A percentile compares a stretch with the other conserved stretches of the same genome.
These are phyloP conservation scores for Tetragnatha montana DNA, from an alignment of 2,888 invertebrate species.

Conservation along the genomic window DNA sequence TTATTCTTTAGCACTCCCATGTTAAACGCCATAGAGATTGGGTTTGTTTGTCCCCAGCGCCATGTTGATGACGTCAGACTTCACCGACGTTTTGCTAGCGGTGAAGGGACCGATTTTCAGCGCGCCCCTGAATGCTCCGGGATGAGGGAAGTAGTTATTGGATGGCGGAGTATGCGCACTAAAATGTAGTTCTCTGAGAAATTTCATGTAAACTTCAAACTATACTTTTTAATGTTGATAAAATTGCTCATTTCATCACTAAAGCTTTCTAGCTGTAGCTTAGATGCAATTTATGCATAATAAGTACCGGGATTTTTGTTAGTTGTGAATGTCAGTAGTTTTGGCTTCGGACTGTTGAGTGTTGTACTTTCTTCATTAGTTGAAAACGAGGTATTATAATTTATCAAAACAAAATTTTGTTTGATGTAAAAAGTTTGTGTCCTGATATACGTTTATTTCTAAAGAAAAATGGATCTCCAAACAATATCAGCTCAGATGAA, in stretches of 20 bases:
- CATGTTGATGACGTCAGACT: no score
- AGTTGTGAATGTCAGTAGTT: conserved; percentile 33
- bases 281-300: not conserved
- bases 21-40: no score
- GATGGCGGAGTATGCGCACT: conserved; percentile 50
- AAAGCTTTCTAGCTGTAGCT: not conserved
- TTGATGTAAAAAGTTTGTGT: not conserved
- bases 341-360: conserved; percentile 69
- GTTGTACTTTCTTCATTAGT: conserved; percentile 62
- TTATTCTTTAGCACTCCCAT: no score
- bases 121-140: conserved; percentile 57
- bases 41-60: no score
- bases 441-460: not conserved
- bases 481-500: conserved; percentile 72
- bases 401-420: conserved; percentile 12
- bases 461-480: conserved; percentile 71
- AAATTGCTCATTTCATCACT: not conserved
- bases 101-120: conserved; percentile 24
- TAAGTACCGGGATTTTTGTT: conserved; percentile 27
- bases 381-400: conserved; percentile 37
- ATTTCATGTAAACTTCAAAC: conserved; percentile 9
- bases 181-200: conserved; percentile 64
- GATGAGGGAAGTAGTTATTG: conserved; percentile 61
- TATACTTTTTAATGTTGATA: conserved; percentile 2
- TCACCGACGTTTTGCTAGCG: no score